Percentiles rank a stretch among this genome's conserved stretches.
phyloP scores from a whole-genome alignment of 64 coral and sea anemone genomes.

The Exaiptasia diaphana region DNA sequence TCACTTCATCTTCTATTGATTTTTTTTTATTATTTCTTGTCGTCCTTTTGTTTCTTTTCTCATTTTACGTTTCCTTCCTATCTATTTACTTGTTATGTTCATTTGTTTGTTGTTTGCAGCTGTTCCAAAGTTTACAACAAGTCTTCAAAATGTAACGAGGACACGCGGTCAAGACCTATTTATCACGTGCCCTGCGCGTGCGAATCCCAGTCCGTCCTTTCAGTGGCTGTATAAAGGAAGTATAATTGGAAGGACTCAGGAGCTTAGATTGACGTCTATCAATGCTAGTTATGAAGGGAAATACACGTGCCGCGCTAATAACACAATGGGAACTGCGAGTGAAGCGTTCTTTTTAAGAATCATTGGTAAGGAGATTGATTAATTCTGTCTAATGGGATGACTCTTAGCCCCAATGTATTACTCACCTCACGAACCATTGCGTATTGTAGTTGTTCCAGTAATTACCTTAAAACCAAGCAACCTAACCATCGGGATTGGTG shows the following conservation, averaged over 20 bases:
- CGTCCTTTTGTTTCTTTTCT: not conserved
- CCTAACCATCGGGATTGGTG: conserved; percentile 50
- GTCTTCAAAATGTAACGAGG: conserved; percentile 39
- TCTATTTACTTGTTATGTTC: not conserved
- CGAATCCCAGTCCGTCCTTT: conserved; percentile 34
- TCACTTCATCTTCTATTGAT: not conserved
- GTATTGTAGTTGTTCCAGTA: conserved; percentile 38
- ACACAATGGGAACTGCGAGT: conserved; percentile 30
- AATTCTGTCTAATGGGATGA: not conserved
- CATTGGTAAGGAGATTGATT: conserved; percentile 9
- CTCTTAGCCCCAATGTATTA: too few species aligned
- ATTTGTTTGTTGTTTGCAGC: conserved; percentile 16
- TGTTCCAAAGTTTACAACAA: conserved; percentile 48
- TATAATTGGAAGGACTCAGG: not conserved
- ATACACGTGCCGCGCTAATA: conserved; percentile 70
- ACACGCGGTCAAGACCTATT: conserved; percentile 20
- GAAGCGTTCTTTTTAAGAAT: conserved; percentile 28
- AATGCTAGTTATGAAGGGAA: conserved; percentile 30
- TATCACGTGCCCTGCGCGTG: conserved; percentile 56
- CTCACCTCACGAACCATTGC: too few species aligned
- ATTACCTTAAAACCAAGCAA: conserved; percentile 41
- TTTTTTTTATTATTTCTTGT: not conserved
- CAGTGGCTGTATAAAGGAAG: conserved; percentile 47
- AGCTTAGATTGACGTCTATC: conserved; percentile 16
- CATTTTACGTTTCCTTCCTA: not conserved